A percentile compares a stretch with the other conserved stretches of the same genome.
These are phyloP conservation scores for Polymixis flavicincta DNA, from an alignment of 2,888 invertebrate species.

Conservation along the genomic window DNA sequence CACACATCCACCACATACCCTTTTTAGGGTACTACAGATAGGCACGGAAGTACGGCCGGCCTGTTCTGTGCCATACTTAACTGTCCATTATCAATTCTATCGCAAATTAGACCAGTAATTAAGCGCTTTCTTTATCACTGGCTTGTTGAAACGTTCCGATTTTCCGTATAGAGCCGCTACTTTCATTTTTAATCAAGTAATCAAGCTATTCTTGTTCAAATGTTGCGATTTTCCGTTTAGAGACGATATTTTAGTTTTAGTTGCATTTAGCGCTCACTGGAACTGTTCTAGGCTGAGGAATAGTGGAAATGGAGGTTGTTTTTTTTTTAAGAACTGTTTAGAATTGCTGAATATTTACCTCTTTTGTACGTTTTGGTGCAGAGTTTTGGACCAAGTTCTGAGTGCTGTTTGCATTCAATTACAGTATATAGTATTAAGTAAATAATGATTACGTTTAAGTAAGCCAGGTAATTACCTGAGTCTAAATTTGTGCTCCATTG, in stretches of 20 bases:
- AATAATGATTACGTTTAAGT: neutral
- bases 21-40: conserved; percentile 83
- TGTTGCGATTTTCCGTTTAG: conserved; percentile 11
- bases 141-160: conserved; percentile 19
- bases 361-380: neutral
- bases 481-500: too few relatives aligned
- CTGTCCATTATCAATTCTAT: conserved; percentile 68
- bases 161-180: conserved; percentile 16
- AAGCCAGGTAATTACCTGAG: neutral
- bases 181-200: conserved; percentile 53
- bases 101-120: conserved; percentile 69
- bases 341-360: neutral
- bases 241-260: conserved; percentile 30
- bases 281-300: neutral
- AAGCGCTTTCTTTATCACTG: conserved; percentile 52
- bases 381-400: neutral
- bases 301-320: neutral
- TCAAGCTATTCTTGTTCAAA: conserved; percentile 51
- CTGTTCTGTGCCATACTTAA: conserved; percentile 66
- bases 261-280: conserved; percentile 1
- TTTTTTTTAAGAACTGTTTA: neutral
- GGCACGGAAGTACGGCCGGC: conserved; percentile 76
- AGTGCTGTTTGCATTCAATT: neutral
- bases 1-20: conserved; percentile 74
- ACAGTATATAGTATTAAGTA: neutral